A percentile compares a stretch with the other conserved stretches of the same genome.
Conservation (phyloP, 2,797 vertebrate genomes). For the Smutsia gigantea region DNA sequence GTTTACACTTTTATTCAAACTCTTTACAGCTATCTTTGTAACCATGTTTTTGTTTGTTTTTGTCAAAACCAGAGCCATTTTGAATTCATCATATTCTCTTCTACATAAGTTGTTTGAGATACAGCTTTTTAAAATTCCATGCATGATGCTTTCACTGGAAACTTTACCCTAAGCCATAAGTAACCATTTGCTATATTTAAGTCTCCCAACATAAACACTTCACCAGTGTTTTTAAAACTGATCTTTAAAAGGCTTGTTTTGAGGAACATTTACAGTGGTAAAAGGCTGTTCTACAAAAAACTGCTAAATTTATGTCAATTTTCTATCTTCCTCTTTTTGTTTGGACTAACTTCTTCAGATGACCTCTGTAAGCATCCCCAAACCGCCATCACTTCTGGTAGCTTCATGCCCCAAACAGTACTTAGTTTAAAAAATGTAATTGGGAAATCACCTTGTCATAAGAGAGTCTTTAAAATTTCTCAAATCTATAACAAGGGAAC, state of each 20-base stretch:
- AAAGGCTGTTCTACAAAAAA: neutral
- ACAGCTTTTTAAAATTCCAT: neutral
- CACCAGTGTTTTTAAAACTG: neutral
- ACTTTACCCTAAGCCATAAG: neutral
- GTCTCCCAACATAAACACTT: neutral
- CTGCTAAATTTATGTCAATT: neutral
- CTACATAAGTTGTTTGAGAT: neutral
- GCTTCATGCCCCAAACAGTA: neutral
- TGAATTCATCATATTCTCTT: neutral
- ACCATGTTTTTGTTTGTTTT: neutral
- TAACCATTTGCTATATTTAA: neutral
- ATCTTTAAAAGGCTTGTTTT: constrained; percentile 39
- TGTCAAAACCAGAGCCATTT: neutral
- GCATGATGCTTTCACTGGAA: neutral
- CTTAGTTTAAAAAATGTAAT: constrained; percentile 1
- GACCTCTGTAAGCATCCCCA: neutral
- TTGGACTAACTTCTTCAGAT: neutral
- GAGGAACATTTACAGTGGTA: neutral
- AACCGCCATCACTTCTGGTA: neutral
- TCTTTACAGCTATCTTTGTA: neutral
- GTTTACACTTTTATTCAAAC: neutral
- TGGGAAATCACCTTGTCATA: neutral
- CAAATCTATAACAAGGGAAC: neutral
- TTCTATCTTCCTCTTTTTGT: neutral
- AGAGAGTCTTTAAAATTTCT: neutral